A percentile compares a stretch with the other conserved stretches of the same genome.
Evolutionary conservation across 2,113 vertebrate species (phyloP).

Genomic region (Condylura cristata): DNA sequence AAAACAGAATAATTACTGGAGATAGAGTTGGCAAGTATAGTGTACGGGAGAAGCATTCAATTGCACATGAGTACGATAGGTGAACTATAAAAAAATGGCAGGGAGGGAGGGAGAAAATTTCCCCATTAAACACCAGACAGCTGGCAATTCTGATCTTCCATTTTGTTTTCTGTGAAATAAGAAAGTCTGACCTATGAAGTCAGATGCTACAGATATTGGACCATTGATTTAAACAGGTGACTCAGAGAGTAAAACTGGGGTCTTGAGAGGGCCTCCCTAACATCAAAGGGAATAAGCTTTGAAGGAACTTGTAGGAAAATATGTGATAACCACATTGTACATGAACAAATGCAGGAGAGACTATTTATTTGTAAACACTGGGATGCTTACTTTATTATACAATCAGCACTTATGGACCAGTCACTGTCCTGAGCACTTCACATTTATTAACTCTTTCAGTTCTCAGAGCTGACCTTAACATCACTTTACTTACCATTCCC

Average conservation of each 20-base stretch:
- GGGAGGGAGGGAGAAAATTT: conserved; percentile 31
- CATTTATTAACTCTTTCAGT: neutral
- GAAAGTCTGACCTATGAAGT: conserved; percentile 77
- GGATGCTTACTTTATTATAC: neutral
- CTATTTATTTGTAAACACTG: neutral
- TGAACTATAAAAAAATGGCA: conserved; percentile 83
- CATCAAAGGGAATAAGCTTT: neutral
- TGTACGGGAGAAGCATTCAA: conserved; percentile 80
- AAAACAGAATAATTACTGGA: conserved; percentile 86
- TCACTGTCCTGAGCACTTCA: neutral
- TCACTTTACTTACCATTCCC: neutral
- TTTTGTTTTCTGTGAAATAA: conserved; percentile 78
- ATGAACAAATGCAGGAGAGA: neutral
- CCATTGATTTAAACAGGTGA: conserved; percentile 51
- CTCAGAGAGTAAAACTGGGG: neutral
- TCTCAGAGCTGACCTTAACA: neutral
- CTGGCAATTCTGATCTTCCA: conserved; percentile 79
- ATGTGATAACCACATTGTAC: neutral
- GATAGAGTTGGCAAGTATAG: conserved; percentile 85
- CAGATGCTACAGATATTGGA: conserved; percentile 68
- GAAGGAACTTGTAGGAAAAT: neutral
- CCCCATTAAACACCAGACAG: conserved; percentile 82
- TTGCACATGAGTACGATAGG: conserved; percentile 82
- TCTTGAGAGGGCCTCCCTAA: neutral
- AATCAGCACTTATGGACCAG: neutral